Conservation (phyloP, 2,888 invertebrate genomes). For the Drosophila antonietae region DNA sequence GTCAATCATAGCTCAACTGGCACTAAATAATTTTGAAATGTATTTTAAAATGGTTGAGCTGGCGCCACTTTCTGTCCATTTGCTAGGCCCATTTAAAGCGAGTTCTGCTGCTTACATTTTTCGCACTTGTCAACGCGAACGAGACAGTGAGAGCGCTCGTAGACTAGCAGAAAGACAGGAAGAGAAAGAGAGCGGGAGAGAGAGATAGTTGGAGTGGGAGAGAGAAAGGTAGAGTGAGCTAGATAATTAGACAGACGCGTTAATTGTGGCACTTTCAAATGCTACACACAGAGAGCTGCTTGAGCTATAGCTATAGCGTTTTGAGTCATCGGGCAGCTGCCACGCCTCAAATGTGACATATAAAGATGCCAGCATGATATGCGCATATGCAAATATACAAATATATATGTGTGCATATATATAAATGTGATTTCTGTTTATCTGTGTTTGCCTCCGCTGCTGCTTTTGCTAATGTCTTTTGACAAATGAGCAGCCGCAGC, state of each 20-base stretch:
- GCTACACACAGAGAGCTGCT: not conserved
- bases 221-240: conserved; percentile 2
- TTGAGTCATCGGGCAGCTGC: conserved; percentile 44
- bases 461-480: conserved; percentile 58
- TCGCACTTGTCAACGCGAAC: conserved; percentile 49
- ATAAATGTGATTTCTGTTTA: conserved; percentile 49
- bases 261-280: conserved; percentile 72
- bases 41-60: conserved; percentile 58
- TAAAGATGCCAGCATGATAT: conserved; percentile 12
- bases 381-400: not conserved
- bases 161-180: not conserved
- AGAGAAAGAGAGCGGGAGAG: not conserved
- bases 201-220: too few relatives aligned
- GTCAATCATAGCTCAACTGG: not conserved
- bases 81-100: conserved; percentile 18
- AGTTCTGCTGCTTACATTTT: conserved; percentile 8
- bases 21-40: conserved; percentile 64
- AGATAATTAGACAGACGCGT: conserved; percentile 70
- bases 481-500: conserved; percentile 69
- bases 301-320: conserved; percentile 21
- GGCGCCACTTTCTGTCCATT: conserved; percentile 43
- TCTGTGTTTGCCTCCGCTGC: conserved; percentile 25
- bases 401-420: conserved; percentile 2
- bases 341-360: conserved; percentile 39
- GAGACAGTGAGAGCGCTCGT: not conserved